A percentile compares a stretch with the other conserved stretches of the same genome.
phyloP scores from a whole-genome alignment of 2,888 invertebrate genomes.

The Psylliodes chrysocephalus region DNA sequence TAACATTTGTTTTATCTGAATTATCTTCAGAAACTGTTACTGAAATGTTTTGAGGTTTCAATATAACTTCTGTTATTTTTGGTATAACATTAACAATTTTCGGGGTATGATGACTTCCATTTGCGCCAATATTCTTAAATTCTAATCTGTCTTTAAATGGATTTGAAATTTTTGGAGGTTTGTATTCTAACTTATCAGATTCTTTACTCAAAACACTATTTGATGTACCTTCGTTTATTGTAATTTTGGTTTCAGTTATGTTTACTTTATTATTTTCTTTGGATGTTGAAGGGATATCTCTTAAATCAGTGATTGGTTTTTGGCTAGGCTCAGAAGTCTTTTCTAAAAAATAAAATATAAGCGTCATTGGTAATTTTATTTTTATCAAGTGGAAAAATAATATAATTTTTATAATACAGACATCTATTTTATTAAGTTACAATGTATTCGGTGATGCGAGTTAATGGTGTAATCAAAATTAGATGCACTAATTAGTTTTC shows the following conservation, averaged over 20 bases:
- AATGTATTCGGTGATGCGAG: too few relatives aligned
- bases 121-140: slow-evolving; percentile 23
- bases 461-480: neutral
- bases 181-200: slow-evolving; percentile 11
- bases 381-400: too few relatives aligned
- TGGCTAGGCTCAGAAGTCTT: neutral
- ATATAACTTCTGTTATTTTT: slow-evolving; percentile 45
- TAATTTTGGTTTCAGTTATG: slow-evolving; percentile 4
- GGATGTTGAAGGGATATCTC: slow-evolving; percentile 36
- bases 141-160: slow-evolving; percentile 11
- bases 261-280: slow-evolving; percentile 12
- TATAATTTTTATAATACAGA: neutral
- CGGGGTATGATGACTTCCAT: slow-evolving; percentile 42
- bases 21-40: neutral
- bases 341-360: neutral
- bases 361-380: too few relatives aligned
- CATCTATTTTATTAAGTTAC: too few relatives aligned
- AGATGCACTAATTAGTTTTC: neutral
- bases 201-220: slow-evolving; percentile 9
- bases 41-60: slow-evolving; percentile 15
- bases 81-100: slow-evolving; percentile 56
- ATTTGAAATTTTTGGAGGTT: slow-evolving; percentile 30
- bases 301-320: slow-evolving; percentile 7
- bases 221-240: neutral
- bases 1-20: neutral